Conservation (phyloP, 2,113 vertebrate genomes). For the Pseudorectes ferrugineus region DNA sequence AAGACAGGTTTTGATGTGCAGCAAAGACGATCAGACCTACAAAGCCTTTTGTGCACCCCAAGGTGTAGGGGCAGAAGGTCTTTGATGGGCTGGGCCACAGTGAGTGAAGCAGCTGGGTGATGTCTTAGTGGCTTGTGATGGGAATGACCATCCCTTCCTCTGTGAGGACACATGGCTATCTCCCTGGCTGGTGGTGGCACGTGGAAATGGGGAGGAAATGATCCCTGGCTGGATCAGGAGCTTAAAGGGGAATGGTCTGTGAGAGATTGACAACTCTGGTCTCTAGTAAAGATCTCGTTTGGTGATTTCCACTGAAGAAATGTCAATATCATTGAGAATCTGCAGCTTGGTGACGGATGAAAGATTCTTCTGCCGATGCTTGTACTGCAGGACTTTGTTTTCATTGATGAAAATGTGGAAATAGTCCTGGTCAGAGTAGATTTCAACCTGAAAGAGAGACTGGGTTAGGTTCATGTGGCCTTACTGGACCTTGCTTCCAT, state of each 20-base stretch:
- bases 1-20: not conserved
- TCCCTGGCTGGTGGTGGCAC: not conserved
- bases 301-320: conserved; percentile 77
- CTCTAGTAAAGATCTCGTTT: conserved; percentile 65
- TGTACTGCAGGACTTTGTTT: conserved; percentile 73
- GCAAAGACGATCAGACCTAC: not conserved
- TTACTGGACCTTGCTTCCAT: not conserved
- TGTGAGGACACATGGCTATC: fast-evolving
- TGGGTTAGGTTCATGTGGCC: not conserved
- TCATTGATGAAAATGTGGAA: conserved; percentile 77
- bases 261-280: fast-evolving
- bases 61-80: not conserved
- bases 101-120: not conserved
- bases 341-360: conserved; percentile 73
- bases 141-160: not conserved
- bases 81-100: not conserved
- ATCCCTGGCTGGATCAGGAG: not conserved
- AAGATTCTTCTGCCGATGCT: conserved; percentile 72
- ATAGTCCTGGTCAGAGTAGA: conserved; percentile 73
- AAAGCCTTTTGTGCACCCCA: not conserved
- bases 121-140: not conserved
- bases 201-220: not conserved
- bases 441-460: conserved; percentile 72
- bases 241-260: not conserved
- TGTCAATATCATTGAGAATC: conserved; percentile 72